These are phyloP conservation scores for Argyresthia goedartella DNA, from an alignment of 2,888 invertebrate genomes.

Conservation along the genomic window DNA sequence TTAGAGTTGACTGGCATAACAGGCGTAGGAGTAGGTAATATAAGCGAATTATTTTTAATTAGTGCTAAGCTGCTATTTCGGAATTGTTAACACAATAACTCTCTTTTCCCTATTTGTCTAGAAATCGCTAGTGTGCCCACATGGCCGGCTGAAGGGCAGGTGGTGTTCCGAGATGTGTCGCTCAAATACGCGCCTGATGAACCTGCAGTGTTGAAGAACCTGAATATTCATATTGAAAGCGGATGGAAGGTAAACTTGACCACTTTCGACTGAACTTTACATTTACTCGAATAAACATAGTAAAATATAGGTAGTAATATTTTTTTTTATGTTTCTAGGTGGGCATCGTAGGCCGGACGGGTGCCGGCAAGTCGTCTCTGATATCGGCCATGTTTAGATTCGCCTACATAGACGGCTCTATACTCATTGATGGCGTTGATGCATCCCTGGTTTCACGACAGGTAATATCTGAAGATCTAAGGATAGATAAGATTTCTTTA, in stretches of 20 bases:
- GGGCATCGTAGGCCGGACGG: constrained; percentile 81
- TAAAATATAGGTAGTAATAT: too few relatives aligned
- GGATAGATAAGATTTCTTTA: not conserved
- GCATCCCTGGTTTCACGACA: constrained; percentile 68
- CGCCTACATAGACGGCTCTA: constrained; percentile 71
- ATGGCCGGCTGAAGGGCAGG: constrained; percentile 75
- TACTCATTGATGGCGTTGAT: constrained; percentile 75
- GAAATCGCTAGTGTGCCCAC: constrained; percentile 61
- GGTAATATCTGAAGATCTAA: constrained; percentile 22
- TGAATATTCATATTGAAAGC: constrained; percentile 46
- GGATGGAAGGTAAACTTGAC: constrained; percentile 49
- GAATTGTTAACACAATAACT: not conserved
- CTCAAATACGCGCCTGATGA: constrained; percentile 75
- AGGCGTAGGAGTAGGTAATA: too few relatives aligned
- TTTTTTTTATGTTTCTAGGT: constrained; percentile 40
- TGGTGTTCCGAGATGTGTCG: constrained; percentile 70
- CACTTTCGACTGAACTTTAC: too few relatives aligned
- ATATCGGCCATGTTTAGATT: constrained; percentile 79
- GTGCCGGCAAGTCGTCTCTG: constrained; percentile 80
- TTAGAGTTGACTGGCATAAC: too few relatives aligned
- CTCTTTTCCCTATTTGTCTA: constrained; percentile 18
- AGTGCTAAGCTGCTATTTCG: too few relatives aligned
- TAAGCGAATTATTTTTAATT: too few relatives aligned
- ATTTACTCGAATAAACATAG: too few relatives aligned
- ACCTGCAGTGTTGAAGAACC: constrained; percentile 71